Evolutionary conservation across 1,140 invertebrate genomes (phyloP).

Genomic region (Heterodera schachtii): DNA sequence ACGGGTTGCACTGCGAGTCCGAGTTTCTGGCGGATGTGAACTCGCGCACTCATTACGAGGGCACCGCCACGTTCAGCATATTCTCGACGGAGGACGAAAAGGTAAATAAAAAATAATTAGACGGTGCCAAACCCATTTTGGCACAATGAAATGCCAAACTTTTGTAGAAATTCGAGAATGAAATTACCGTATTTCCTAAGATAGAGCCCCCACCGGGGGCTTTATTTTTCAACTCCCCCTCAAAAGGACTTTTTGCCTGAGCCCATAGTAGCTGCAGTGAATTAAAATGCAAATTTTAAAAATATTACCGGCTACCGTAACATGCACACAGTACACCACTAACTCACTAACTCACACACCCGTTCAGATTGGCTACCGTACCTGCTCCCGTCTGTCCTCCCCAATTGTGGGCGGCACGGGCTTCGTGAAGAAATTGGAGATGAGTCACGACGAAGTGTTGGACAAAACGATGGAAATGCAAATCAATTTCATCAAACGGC

Average conservation of each 20-base stretch:
- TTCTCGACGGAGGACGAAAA: conserved; percentile 50
- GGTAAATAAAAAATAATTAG: not conserved
- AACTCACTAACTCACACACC: conserved; percentile 2
- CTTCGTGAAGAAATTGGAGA: conserved; percentile 39
- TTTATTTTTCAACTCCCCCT: no score
- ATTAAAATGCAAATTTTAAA: no score
- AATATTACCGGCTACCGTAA: not conserved
- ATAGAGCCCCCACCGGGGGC: no score
- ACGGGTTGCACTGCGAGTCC: conserved; percentile 56
- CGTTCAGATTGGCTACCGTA: conserved; percentile 48
- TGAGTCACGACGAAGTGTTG: conserved; percentile 49
- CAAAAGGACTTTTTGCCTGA: no score
- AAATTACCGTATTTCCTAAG: no score
- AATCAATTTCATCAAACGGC: conserved; percentile 51
- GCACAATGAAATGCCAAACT: no score
- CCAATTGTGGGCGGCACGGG: conserved; percentile 51
- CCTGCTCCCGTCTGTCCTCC: conserved; percentile 38
- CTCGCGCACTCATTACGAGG: conserved; percentile 40
- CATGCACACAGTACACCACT: not conserved
- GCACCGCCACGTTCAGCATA: conserved; percentile 52
- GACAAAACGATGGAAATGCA: conserved; percentile 52
- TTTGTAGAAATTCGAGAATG: no score
- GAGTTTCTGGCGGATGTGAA: conserved; percentile 55
- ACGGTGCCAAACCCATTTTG: no score
- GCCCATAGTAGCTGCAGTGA: no score